Evolutionary conservation across 2,888 invertebrate genomes (phyloP), one percentile per base, ranked within the genome.

Genomic region (Oxycera nigricornis): DNA sequence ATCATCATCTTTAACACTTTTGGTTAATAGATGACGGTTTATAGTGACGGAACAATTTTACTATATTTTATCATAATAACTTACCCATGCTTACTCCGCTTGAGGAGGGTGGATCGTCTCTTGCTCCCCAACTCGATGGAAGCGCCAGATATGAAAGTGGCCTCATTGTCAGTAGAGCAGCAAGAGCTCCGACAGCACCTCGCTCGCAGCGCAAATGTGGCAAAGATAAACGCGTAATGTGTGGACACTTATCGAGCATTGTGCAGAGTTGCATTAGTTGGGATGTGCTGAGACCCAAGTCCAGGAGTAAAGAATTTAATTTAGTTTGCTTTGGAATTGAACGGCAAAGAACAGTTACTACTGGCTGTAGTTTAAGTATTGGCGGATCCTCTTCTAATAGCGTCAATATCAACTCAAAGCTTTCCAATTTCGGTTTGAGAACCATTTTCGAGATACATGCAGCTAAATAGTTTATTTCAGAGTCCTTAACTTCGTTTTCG

Each of bases 141-240:
- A 88, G 80, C 77, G 87, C 87, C 74, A 88, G 82, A 14, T 87
- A 87, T 50, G 86, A 83, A 57, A 88, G 82, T 14, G 88, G 87
- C 62, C 87, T 81, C 70, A 84, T 83, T 74, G 86, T 84, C 28
- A 88, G 83, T 24, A 88, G 80, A 55, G 85, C 84, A 1, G 88
- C 86, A 39, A 88, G 83, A 11, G 88, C 86, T 72, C 85, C 84
- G 14, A 88, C 84, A 3, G 88, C 88, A 74, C 88, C 87, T 70
- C 87, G 84, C 75, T 88, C 88, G 78, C 88, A 88, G 73, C 88
- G 86, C 74, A 88, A 82, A 82, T 88, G 88, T 9, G 88, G 88
- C 77, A 88, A 82, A 76, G 88, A 87, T 73, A 88, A 80, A 46
- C 88, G 84, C 74, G 87, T 86, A 52, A 88, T 85, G 79, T 86